Base-by-base conservation (phyloP, 2,888 invertebrate genomes). In the Anticlea derivata region DNA sequence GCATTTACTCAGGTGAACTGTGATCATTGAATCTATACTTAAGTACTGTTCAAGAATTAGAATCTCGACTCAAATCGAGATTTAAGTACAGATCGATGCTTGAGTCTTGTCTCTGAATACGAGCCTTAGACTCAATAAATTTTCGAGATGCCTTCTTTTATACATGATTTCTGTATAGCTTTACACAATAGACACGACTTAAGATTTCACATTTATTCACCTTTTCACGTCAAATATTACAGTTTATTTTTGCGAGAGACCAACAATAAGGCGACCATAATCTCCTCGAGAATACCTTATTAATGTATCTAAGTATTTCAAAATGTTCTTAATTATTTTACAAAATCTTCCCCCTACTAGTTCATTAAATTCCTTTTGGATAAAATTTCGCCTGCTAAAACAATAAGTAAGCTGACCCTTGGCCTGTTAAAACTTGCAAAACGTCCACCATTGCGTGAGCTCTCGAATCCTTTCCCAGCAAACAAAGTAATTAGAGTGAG, bases 361-460 rank as follows among this genome's bases (percentile, higher is more conserved):
- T 59, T 61, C 43, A 65, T 65, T 63, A 57, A 35, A 59, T 59
- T 43, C 56, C 57, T 61, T 43, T 61, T 47, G n/a, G n/a, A n/a
- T n/a, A n/a, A n/a, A n/a, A 68, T 76, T 74, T 68, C 45, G 56
- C 55, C 56, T 59, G 48, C 58, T 58, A 66, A 66, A 66, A 73
- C 71, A 75, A 77, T 74, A 70, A 73, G 66, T 68, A 65, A 59
- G 66, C 66, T 71, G 69, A 72, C 74, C 75, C 66, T 31, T 60
- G 27, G 27, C 22, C 35, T 33, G 41, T 63, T 35, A 40, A 58
- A 58, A 47, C 50, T 41, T 56, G 33, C 45, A 51, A 51, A 56
- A 47, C 39, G 50, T 46, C 59, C 50, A 54, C 23, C 26, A 30
- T 29, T 11, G 30, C 29, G 26, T 34, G 61, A 58, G 65, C 71